These are phyloP conservation scores for Crenichthys baileyi DNA, from an alignment of 2,797 vertebrate genomes.

Conservation along the genomic window DNA sequence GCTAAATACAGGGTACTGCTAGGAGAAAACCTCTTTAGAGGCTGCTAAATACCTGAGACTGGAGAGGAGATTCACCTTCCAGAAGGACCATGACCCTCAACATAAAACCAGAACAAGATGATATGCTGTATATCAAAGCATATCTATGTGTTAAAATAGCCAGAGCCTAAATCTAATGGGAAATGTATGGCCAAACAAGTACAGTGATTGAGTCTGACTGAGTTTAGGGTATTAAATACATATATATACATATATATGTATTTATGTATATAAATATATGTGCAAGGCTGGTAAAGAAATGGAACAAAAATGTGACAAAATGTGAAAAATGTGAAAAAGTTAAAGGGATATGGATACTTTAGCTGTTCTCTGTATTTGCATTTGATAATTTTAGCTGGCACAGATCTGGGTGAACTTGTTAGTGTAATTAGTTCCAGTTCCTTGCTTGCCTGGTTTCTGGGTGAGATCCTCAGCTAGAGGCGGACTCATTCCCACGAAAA, in stretches of 20 bases:
- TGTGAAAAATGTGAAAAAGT: not conserved
- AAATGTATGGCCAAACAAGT: not conserved
- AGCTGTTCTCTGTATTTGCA: not conserved
- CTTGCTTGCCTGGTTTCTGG: constrained; percentile 70
- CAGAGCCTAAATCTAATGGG: not conserved
- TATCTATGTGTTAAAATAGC: not conserved
- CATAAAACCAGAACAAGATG: no score
- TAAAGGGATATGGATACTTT: not conserved
- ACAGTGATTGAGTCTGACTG: no score
- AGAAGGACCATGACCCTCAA: no score
- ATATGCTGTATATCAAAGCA: not conserved
- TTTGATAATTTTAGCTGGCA: constrained; percentile 58
- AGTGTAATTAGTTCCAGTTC: constrained; percentile 83
- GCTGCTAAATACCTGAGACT: no score
- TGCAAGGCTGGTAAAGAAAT: no score
- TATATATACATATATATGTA: no score
- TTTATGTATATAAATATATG: no score
- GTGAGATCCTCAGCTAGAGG: constrained; percentile 71
- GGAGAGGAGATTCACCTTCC: no score
- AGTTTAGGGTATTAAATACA: no score
- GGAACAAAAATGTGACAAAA: not conserved
- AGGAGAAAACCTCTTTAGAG: no score
- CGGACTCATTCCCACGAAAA: constrained; percentile 78
- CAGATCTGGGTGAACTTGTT: constrained; percentile 78
- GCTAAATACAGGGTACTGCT: no score